These are phyloP conservation scores for Microdon myrmicae DNA, from an alignment of 2,888 invertebrate species.

Conservation along the genomic window DNA sequence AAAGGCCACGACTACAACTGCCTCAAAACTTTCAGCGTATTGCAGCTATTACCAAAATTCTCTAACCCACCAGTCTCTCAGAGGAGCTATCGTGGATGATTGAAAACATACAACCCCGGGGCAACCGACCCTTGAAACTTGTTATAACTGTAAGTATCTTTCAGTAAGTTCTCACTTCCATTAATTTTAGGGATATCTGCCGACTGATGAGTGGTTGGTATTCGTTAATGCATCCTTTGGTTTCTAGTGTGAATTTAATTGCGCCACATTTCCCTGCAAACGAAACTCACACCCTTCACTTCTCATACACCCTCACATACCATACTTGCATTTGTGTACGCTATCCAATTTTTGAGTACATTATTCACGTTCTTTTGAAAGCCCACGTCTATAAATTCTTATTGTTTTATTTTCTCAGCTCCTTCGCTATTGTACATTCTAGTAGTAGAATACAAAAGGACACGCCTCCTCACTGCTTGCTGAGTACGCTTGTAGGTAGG, in stretches of 20 bases:
- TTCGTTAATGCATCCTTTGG: neutral
- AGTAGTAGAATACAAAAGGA: neutral
- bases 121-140: too few relatives aligned
- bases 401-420: slow-evolving; percentile 33
- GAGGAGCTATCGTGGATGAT: too few relatives aligned
- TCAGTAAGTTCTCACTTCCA: slow-evolving; percentile 1
- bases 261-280: slow-evolving; percentile 3
- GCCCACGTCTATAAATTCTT: slow-evolving; percentile 21
- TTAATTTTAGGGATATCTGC: slow-evolving; percentile 13
- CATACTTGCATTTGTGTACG: neutral
- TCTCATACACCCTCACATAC: neutral
- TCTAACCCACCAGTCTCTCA: too few relatives aligned
- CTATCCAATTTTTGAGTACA: slow-evolving; percentile 11
- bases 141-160: too few relatives aligned
- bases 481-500: slow-evolving; percentile 22
- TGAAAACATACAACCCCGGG: too few relatives aligned
- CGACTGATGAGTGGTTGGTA: slow-evolving; percentile 3
- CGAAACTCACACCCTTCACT: neutral
- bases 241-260: slow-evolving; percentile 14
- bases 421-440: slow-evolving; percentile 11
- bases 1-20: too few relatives aligned
- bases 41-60: too few relatives aligned
- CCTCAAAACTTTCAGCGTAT: too few relatives aligned
- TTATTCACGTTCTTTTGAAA: slow-evolving; percentile 33
- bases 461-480: slow-evolving; percentile 7